A percentile compares a stretch with the other conserved stretches of the same genome.
Evolutionary conservation across 2,888 invertebrate species (phyloP).

Genomic region (Clusia tigrina): DNA sequence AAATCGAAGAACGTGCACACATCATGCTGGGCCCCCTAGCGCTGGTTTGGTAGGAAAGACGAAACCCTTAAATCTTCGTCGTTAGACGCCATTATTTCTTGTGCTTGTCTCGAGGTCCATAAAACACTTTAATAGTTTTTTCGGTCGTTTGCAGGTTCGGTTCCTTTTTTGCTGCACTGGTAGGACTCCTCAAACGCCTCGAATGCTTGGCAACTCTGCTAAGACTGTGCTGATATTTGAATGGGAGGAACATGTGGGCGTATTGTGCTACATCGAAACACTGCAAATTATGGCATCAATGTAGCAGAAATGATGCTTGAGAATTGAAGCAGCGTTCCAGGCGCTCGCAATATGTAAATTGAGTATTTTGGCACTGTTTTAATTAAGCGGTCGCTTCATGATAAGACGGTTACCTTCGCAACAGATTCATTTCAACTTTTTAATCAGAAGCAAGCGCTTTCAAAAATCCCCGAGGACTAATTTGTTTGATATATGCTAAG

Average conservation of each 20-base stretch:
- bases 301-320: slow-evolving; percentile 32
- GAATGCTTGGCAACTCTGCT: slow-evolving; percentile 32
- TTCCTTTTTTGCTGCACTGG: not conserved
- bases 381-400: too few relatives aligned
- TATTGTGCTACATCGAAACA: slow-evolving; percentile 21
- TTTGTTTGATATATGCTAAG: slow-evolving; percentile 29
- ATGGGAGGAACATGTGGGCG: slow-evolving; percentile 39
- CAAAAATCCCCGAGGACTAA: slow-evolving; percentile 31
- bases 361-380: too few relatives aligned
- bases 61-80: slow-evolving; percentile 48
- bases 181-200: slow-evolving; percentile 36
- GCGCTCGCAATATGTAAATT: slow-evolving; percentile 4
- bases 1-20: not conserved
- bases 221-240: too few relatives aligned
- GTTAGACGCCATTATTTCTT: slow-evolving; percentile 61
- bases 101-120: slow-evolving; percentile 62
- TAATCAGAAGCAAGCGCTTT: slow-evolving; percentile 19
- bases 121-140: slow-evolving; percentile 65
- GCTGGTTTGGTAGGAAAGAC: slow-evolving; percentile 13
- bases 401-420: not conserved
- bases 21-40: not conserved
- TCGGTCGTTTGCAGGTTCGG: slow-evolving; percentile 26
- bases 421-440: slow-evolving; percentile 20
- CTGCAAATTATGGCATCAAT: slow-evolving; percentile 51
- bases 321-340: slow-evolving; percentile 10